phyloP scores from a whole-genome alignment of 2,113 vertebrate genomes.

The Channa argus region DNA sequence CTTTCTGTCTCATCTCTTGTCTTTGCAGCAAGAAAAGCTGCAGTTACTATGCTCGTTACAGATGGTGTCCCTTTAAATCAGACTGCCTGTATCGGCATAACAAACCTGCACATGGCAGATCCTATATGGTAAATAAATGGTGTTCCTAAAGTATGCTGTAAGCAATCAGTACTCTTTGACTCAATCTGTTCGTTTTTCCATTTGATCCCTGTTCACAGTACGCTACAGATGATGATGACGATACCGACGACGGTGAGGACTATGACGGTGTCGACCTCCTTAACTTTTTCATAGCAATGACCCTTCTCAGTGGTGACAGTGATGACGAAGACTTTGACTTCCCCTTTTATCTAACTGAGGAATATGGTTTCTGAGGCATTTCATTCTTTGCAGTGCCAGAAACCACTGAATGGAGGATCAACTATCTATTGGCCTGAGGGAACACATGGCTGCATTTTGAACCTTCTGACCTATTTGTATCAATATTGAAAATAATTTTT shows the following conservation, averaged over 20 bases:
- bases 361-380: constrained; percentile 34
- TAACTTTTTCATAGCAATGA: constrained; percentile 75
- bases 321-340: constrained; percentile 26
- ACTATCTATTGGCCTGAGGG: not conserved
- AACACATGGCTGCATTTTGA: constrained; percentile 19
- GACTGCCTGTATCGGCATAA: constrained; percentile 91
- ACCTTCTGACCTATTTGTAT: constrained; percentile 3
- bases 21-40: constrained; percentile 84
- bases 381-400: constrained; percentile 20
- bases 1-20: not conserved
- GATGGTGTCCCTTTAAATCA: constrained; percentile 88
- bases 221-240: constrained; percentile 61
- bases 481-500: not conserved
- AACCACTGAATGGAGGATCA: constrained; percentile 8
- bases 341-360: constrained; percentile 41
- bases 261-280: constrained; percentile 69
- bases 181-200: not conserved
- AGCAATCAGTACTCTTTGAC: too few species aligned
- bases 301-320: constrained; percentile 49
- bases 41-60: constrained; percentile 81
- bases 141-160: too few species aligned
- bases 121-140: constrained; percentile 55
- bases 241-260: constrained; percentile 34
- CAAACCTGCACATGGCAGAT: constrained; percentile 37
- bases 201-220: constrained; percentile 42